A percentile compares a stretch with the other conserved stretches of the same genome.
phyloP scores from a whole-genome alignment of 1,140 invertebrate genomes.

The Aphelinus atriplicis region DNA sequence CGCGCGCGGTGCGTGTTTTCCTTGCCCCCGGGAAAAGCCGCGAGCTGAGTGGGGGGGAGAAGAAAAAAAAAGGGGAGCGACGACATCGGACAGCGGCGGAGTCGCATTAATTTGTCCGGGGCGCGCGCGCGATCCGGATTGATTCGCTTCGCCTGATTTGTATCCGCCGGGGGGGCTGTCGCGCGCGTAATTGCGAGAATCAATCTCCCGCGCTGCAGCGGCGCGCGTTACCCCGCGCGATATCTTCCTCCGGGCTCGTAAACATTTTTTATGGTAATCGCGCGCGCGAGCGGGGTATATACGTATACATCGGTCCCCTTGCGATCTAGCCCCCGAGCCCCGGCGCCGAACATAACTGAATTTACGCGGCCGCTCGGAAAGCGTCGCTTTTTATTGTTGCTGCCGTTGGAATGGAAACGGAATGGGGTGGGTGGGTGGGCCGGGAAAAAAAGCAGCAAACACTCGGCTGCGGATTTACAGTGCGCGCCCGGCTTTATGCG shows the following conservation, averaged over 20 bases:
- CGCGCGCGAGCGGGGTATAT: neutral
- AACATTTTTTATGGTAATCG: neutral
- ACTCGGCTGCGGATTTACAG: constrained; percentile 13
- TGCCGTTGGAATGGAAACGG: neutral
- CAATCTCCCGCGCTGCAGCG: constrained; percentile 6
- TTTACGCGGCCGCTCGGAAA: constrained; percentile 4
- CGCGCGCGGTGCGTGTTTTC: too few relatives aligned
- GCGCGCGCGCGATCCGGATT: neutral
- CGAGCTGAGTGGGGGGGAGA: neutral
- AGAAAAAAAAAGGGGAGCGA: neutral
- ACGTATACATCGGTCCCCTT: too few relatives aligned
- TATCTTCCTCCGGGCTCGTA: neutral
- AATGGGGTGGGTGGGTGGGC: neutral
- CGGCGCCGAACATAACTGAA: constrained; percentile 9
- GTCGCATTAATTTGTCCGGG: constrained; percentile 10
- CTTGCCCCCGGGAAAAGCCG: too few relatives aligned
- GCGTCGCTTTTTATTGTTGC: neutral
- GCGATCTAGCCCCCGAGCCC: too few relatives aligned
- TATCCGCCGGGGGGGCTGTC: neutral
- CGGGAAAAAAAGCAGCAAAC: constrained; percentile 5
- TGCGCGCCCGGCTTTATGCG: neutral
- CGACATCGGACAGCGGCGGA: too few relatives aligned
- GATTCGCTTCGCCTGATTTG: constrained; percentile 23
- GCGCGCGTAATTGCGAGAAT: constrained; percentile 32
- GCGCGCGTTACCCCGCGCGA: neutral